Evolutionary conservation across 2,113 vertebrate genomes (phyloP), one percentile per base, ranked within the genome.

Genomic region (Maccullochella peelii): DNA sequence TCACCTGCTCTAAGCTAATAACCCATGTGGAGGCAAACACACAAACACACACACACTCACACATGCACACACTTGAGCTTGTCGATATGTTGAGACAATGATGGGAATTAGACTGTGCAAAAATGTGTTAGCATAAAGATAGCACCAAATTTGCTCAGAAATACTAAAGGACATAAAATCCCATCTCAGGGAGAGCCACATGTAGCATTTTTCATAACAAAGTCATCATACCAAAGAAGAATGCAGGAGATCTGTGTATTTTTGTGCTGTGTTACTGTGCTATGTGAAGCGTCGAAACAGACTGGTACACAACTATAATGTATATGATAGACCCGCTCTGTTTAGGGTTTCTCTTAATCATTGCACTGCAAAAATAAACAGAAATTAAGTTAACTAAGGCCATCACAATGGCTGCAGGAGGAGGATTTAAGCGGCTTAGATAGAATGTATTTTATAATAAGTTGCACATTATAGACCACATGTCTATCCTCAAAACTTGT

Each of bases 1-100:
- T 94, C 91, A 94, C 93, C 91, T 94, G 92, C 92, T 93, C 80
- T 91, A 70, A 90, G 92, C 90, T 90, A 91, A 95, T 93, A 91
- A 91, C 49, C 18, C 16, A 38, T 68, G 80, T 65, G 80, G 65
- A 73, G 67, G 63, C 75, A 84, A 52, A 84, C 84, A 77, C 71
- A 78, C 36, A 83, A 1, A 87, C 33, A 88, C 58, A 63, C 63
- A 62, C 49, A 84, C 79, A 77, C 70, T 33, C 50, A 57, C 62
- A 71, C 82, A 63, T 23, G 23, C 33, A 67, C 83, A 79, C 77
- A 84, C 82, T 67, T 58, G 50, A 69, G 38, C 78, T 65, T 63
- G 71, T 90, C 54, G 36, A 88, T 89, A 71, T 23, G 33, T 77
- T 85, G 74, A 85, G 61, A 80, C 73, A 79, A 58, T 67, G 78